Evolutionary conservation across 2,797 vertebrate species (phyloP), one percentile per base, ranked within the genome.

Genomic region (Thaleichthys pacificus): DNA sequence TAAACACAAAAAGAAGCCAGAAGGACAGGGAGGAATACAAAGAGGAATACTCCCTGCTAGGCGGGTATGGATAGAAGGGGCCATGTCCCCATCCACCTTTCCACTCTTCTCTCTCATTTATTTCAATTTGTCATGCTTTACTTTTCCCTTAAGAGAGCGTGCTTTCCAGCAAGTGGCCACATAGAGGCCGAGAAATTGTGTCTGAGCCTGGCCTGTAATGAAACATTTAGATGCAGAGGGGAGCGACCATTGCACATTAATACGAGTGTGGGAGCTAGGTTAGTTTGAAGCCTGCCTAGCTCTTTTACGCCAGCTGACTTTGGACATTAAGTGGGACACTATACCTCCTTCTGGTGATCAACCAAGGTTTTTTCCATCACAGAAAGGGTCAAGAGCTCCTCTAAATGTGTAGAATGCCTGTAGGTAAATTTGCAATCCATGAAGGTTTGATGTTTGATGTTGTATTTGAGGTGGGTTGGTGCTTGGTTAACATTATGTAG

Each of bases 71-170:
- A n/a, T 5, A 88, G 84, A 84, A 81, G 87, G 82, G 81, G 75
- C 85, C 81, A 71, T 58, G 71, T 78, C 71, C 77, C 67, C 77
- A 71, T 83, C 73, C 24, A 73, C 86, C 35, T 7, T 86, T 81
- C 86, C 35, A 82, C 79, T 83, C 77, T 79, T 71, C 77, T 79
- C 84, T 92, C 90, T 94, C 91, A 93, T 93, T 94, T 93, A 92
- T 92, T 95, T 93, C 93, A 91, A 95, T 94, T 94, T 93, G 90
- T 89, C 90, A 90, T 84, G 90, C 92, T 90, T 92, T 94, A 35
- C 83, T 87, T 89, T 92, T 87, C 90, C 83, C 84, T 86, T 89
- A 90, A 92, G 87, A 91, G 87, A 81, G 69, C 81, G 74, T 64
- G 81, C 87, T 86, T 82, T 79, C 85, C 86, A 85, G 79, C 82